Percentiles rank a stretch among this genome's conserved stretches.
phyloP scores from a whole-genome alignment of 2,113 vertebrate species.

The Festucalex cinctus region DNA sequence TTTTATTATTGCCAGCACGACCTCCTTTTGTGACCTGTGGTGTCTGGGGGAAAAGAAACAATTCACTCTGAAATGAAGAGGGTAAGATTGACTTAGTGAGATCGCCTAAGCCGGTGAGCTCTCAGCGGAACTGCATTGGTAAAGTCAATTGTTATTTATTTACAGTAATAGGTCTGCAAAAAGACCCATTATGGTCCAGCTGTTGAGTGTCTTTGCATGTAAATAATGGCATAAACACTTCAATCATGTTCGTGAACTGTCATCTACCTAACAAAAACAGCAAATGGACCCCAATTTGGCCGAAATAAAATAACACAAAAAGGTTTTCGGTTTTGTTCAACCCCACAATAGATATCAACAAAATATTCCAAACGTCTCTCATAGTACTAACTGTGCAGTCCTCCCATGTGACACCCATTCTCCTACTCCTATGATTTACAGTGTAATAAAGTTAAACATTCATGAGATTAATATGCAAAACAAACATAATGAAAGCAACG shows the following conservation, averaged over 20 bases:
- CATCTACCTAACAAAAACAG: not conserved
- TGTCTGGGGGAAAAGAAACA: constrained; percentile 29
- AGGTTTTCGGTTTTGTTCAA: not conserved
- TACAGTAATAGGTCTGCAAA: constrained; percentile 6
- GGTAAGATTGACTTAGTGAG: constrained; percentile 39
- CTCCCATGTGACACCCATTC: not conserved
- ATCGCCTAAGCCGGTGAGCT: constrained; percentile 5
- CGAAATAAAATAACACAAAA: not conserved
- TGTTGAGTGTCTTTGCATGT: not conserved
- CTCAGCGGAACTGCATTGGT: constrained; percentile 8
- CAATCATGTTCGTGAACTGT: too few relatives aligned
- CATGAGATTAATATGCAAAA: constrained; percentile 12
- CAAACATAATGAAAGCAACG: constrained; percentile 6
- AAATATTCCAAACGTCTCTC: not conserved
- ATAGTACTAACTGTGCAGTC: not conserved
- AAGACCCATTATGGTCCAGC: constrained; percentile 7
- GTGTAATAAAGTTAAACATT: constrained; percentile 7
- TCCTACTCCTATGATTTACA: not conserved
- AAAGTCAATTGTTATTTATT: constrained; percentile 13
- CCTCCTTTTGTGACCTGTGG: constrained; percentile 44
- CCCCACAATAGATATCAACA: too few relatives aligned
- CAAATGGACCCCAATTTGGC: not conserved
- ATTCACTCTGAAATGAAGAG: constrained; percentile 43
- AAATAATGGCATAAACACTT: not conserved
- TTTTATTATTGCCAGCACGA: constrained; percentile 22